phyloP scores from a whole-genome alignment of 2,888 invertebrate species.

The Polyploca ridens region DNA sequence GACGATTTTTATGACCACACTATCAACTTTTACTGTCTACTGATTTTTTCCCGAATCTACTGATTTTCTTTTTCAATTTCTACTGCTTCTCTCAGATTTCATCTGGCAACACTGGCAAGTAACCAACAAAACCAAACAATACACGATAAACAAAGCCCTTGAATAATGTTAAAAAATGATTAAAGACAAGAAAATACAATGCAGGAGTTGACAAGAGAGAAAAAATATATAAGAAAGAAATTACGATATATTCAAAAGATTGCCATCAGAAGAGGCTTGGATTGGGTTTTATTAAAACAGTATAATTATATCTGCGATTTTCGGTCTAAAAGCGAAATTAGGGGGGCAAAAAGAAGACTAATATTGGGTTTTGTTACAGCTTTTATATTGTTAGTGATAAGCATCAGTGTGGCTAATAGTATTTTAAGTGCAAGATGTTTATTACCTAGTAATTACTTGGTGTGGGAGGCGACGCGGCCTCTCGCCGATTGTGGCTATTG shows the following conservation, averaged over 20 bases:
- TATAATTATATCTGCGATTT: slow-evolving; percentile 57
- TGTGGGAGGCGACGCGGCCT: slow-evolving; percentile 95
- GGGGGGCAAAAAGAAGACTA: slow-evolving; percentile 46
- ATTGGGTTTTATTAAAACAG: slow-evolving; percentile 47
- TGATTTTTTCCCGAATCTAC: no score
- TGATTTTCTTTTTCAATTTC: no score
- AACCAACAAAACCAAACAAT: neutral
- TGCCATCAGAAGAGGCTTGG: slow-evolving; percentile 60
- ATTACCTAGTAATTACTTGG: slow-evolving; percentile 92
- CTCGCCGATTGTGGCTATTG: slow-evolving; percentile 93
- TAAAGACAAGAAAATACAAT: slow-evolving; percentile 19
- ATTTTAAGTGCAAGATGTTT: slow-evolving; percentile 88
- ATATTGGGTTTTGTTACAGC: slow-evolving; percentile 44
- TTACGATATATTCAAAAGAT: slow-evolving; percentile 55
- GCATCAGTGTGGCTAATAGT: slow-evolving; percentile 53
- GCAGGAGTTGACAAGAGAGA: slow-evolving; percentile 30
- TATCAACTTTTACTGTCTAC: no score
- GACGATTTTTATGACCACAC: no score
- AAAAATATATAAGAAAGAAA: slow-evolving; percentile 36
- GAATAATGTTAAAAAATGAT: neutral
- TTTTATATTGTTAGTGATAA: slow-evolving; percentile 52
- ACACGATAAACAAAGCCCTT: no score
- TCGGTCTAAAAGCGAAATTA: slow-evolving; percentile 40
- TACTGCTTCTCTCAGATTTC: no score
- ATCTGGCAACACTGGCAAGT: no score